Evolutionary conservation across 2,113 vertebrate species (phyloP).

Genomic region (Muntiacus muntjak): DNA sequence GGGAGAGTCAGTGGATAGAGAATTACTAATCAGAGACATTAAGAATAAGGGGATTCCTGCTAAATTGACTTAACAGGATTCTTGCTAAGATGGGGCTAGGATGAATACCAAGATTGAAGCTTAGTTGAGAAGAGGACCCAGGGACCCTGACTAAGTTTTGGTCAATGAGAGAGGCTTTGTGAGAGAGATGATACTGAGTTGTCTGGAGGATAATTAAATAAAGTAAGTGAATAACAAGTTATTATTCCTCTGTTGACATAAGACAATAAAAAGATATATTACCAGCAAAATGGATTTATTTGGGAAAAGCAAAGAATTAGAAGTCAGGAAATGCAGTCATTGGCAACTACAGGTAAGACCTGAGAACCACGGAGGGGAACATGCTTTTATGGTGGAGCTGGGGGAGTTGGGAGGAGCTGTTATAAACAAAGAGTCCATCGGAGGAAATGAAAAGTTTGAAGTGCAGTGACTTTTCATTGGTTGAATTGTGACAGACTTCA

Average conservation of each 20-base stretch:
- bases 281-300: not conserved
- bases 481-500: not conserved
- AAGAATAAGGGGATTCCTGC: not conserved
- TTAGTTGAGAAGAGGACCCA: not conserved
- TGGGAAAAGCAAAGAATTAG: not conserved
- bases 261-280: not conserved
- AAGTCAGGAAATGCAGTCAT: not conserved
- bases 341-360: not conserved
- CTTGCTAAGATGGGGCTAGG: not conserved
- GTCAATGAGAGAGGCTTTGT: not conserved
- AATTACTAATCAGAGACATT: not conserved
- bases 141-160: not conserved
- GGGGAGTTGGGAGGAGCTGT: not conserved
- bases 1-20: not conserved
- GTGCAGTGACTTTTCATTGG: not conserved
- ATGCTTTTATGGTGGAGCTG: not conserved
- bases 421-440: not conserved
- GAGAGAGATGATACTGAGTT: not conserved
- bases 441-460: not conserved
- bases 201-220: not conserved
- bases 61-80: not conserved
- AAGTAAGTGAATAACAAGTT: not conserved
- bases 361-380: not conserved
- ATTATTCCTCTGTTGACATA: not conserved
- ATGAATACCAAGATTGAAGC: not conserved